These are phyloP conservation scores for Heteropelma amictum DNA, from an alignment of 2,888 invertebrate species.

Conservation along the genomic window DNA sequence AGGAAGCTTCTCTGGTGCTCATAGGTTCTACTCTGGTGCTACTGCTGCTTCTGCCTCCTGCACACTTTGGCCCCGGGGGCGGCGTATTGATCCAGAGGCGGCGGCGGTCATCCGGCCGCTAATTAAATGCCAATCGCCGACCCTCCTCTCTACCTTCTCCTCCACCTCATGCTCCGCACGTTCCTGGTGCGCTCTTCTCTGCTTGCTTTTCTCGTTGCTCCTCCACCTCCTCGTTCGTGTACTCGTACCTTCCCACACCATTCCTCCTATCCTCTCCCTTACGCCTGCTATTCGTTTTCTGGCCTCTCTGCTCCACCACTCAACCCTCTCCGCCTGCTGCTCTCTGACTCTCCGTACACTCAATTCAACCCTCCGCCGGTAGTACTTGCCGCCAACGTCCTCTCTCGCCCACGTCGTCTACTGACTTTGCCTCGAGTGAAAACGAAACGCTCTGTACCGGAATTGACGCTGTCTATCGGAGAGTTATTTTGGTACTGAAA, in stretches of 20 bases:
- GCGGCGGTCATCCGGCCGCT: slow-evolving; percentile 77
- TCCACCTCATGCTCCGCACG: slow-evolving; percentile 60
- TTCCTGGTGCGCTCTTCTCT: slow-evolving; percentile 49
- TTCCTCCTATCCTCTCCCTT: slow-evolving; percentile 55
- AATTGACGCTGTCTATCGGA: background rate
- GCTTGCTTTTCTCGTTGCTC: slow-evolving; percentile 51
- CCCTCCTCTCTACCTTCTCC: slow-evolving; percentile 67
- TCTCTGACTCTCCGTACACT: slow-evolving; percentile 51
- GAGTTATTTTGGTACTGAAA: background rate
- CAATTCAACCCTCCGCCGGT: slow-evolving; percentile 51
- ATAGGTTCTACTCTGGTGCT: slow-evolving; percentile 33
- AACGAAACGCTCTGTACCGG: background rate
- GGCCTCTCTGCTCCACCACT: slow-evolving; percentile 63
- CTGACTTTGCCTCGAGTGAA: slow-evolving; percentile 15
- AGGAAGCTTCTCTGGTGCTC: slow-evolving; percentile 53
- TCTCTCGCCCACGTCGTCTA: slow-evolving; percentile 34
- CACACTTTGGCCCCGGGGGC: slow-evolving; percentile 75
- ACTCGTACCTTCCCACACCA: slow-evolving; percentile 1
- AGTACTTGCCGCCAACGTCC: slow-evolving; percentile 43
- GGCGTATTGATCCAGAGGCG: slow-evolving; percentile 78
- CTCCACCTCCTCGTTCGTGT: slow-evolving; percentile 51
- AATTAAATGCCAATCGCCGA: slow-evolving; percentile 78
- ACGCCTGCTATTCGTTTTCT: slow-evolving; percentile 60
- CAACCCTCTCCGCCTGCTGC: slow-evolving; percentile 48
- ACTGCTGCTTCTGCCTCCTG: slow-evolving; percentile 71